Base-by-base conservation (phyloP, 2,113 vertebrate species). In the Pycnonotus jocosus region DNA sequence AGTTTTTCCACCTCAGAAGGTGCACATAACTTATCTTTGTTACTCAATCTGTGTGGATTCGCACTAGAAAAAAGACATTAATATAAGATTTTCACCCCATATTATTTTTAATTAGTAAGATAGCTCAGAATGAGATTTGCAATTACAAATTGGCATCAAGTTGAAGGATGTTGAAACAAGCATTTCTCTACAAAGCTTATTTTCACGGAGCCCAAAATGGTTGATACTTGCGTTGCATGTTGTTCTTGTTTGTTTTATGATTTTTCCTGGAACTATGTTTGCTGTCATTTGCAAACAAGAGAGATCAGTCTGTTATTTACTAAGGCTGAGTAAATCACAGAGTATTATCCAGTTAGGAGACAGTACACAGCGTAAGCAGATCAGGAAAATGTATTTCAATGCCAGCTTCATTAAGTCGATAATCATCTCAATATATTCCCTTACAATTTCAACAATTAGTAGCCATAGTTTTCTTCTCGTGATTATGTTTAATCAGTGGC, bases 371-470 rank as follows among this genome's bases (percentile, higher is more conserved):
- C 80, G 56, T 83, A 83, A 93, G 90, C 79, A 83, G 94, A 96
- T 95, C 83, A 94, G 84, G 64, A 87, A 92, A 95, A 94, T 87
- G 81, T 85, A 93, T 97, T 97, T 95, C 92, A 86, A 70, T 86
- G 91, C 94, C 85, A 94, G 85, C 85, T 93, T 96, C 94, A 97
- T 97, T 96, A 93, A 95, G 88, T 92, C 15, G 85, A 96, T 95
- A 97, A 97, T 96, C 79, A 95, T 95, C 94, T 95, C 95, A 95
- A 94, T 96, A 95, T 93, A 95, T 96, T 96, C 91, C 89, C 64
- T 61, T 93, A 83, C 88, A 96, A 64, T 78, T 94, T 93, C 84
- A 88, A 92, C 90, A 96, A 96, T 97, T 96, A 96, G 91, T 90
- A 94, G 85, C 94, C 84, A n/a, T 60, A 81, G 64, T 66, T 96